A percentile compares a stretch with the other conserved stretches of the same genome.
phyloP scores from a whole-genome alignment of 2,888 invertebrate species.

The Prosapia bicincta region DNA sequence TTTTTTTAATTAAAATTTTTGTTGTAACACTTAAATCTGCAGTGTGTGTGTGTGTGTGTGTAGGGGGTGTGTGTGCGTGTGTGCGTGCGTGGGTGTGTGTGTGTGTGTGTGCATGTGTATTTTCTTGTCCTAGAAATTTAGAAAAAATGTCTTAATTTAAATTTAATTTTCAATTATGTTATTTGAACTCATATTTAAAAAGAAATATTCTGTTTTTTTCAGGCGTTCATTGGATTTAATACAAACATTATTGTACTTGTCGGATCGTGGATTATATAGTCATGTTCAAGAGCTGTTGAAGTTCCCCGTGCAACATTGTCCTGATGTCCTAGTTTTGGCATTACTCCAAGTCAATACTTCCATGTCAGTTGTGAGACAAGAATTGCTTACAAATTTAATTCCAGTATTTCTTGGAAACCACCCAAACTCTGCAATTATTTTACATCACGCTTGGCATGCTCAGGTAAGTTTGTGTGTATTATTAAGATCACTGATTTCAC shows the following conservation, averaged over 20 bases:
- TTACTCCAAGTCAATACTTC: slow-evolving; percentile 84
- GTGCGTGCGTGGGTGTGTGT: too few relatives aligned
- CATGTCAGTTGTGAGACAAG: slow-evolving; percentile 74
- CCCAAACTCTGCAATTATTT: slow-evolving; percentile 92
- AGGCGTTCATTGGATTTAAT: slow-evolving; percentile 85
- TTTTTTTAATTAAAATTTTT: too few relatives aligned
- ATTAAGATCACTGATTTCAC: too few relatives aligned
- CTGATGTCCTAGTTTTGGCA: slow-evolving; percentile 88
- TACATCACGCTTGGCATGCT: slow-evolving; percentile 95
- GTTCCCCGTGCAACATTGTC: slow-evolving; percentile 88
- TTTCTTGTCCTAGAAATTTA: too few relatives aligned
- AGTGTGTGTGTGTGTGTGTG: too few relatives aligned
- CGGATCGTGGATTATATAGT: slow-evolving; percentile 80
- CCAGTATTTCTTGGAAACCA: slow-evolving; percentile 94
- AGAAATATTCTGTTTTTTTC: too few relatives aligned
- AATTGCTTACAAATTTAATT: slow-evolving; percentile 81
- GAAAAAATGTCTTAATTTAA: too few relatives aligned
- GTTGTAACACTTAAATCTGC: too few relatives aligned
- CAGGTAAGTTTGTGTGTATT: slow-evolving; percentile 48
- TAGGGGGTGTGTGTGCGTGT: too few relatives aligned
- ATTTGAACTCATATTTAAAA: too few relatives aligned
- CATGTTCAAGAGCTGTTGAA: slow-evolving; percentile 87
- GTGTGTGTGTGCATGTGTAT: too few relatives aligned
- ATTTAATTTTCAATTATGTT: too few relatives aligned
- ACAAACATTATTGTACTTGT: slow-evolving; percentile 80